Percentiles rank a stretch among this genome's conserved stretches.
These are phyloP conservation scores for Yponomeuta sedellus DNA, from an alignment of 2,888 invertebrate genomes.

Conservation along the genomic window DNA sequence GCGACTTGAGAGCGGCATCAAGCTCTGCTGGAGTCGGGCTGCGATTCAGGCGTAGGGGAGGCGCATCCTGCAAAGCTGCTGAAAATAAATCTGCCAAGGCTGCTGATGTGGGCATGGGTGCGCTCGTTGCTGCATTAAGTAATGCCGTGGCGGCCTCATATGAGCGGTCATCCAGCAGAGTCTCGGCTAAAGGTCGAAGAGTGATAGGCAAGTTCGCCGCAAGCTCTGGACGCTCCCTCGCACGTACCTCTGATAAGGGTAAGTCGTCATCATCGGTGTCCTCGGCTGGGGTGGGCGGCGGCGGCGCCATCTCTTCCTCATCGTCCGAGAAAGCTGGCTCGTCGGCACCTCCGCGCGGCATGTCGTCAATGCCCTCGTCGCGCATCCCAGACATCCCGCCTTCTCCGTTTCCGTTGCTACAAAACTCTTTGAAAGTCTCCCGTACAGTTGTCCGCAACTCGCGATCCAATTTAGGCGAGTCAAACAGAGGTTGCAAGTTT, in stretches of 20 bases:
- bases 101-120: slow-evolving; percentile 56
- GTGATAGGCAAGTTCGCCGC: slow-evolving; percentile 65
- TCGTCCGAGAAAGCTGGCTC: slow-evolving; percentile 92
- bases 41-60: slow-evolving; percentile 66
- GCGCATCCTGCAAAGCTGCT: slow-evolving; percentile 68
- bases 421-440: slow-evolving; percentile 95
- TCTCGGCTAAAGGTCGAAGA: slow-evolving; percentile 62
- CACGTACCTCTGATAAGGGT: slow-evolving; percentile 85
- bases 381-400: slow-evolving; percentile 61
- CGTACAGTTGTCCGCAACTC: slow-evolving; percentile 89
- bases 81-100: slow-evolving; percentile 65
- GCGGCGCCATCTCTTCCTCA: slow-evolving; percentile 80
- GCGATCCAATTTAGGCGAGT: slow-evolving; percentile 90
- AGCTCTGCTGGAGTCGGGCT: slow-evolving; percentile 72
- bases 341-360: slow-evolving; percentile 67
- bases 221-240: slow-evolving; percentile 78
- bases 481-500: slow-evolving; percentile 90
- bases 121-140: slow-evolving; percentile 47
- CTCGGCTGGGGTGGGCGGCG: slow-evolving; percentile 62
- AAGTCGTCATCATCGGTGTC: slow-evolving; percentile 86
- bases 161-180: slow-evolving; percentile 63
- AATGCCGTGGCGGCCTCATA: slow-evolving; percentile 54
- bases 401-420: slow-evolving; percentile 74
- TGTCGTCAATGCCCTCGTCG: slow-evolving; percentile 62
- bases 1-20: slow-evolving; percentile 83